Percentiles rank a stretch among this genome's conserved stretches.
These are phyloP conservation scores for Dasypolia templi DNA, from an alignment of 2,888 invertebrate genomes.

Conservation along the genomic window DNA sequence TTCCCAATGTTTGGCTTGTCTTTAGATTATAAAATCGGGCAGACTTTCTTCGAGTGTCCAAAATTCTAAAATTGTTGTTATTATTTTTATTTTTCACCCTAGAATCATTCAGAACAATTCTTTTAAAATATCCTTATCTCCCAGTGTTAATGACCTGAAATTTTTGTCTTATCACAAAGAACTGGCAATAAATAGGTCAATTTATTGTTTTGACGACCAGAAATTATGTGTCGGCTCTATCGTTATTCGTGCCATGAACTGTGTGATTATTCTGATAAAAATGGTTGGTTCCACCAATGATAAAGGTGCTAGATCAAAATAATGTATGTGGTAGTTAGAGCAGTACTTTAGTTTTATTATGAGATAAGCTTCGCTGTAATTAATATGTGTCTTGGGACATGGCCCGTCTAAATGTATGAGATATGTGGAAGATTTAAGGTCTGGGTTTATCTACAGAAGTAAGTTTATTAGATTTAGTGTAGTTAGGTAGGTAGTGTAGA, in stretches of 20 bases:
- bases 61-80: not conserved
- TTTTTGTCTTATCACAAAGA: slow-evolving; percentile 82
- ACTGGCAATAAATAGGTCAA: slow-evolving; percentile 86
- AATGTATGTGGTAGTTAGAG: slow-evolving; percentile 61
- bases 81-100: not conserved
- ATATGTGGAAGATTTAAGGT: slow-evolving; percentile 60
- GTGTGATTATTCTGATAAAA: slow-evolving; percentile 74
- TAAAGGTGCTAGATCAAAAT: slow-evolving; percentile 62
- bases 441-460: slow-evolving; percentile 45
- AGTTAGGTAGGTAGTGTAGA: slow-evolving; percentile 1
- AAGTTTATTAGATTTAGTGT: slow-evolving; percentile 47
- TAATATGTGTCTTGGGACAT: slow-evolving; percentile 65
- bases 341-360: slow-evolving; percentile 63
- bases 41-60: not conserved
- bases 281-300: slow-evolving; percentile 42
- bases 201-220: slow-evolving; percentile 80
- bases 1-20: not conserved
- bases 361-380: slow-evolving; percentile 63
- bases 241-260: slow-evolving; percentile 74
- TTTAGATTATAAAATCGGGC: not conserved
- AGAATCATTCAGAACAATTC: not conserved
- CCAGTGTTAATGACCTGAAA: slow-evolving; percentile 85
- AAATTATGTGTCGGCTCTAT: slow-evolving; percentile 75
- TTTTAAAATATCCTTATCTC: slow-evolving; percentile 70
- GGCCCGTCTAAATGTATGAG: slow-evolving; percentile 58